Evolutionary conservation across 2,797 vertebrate genomes (phyloP), one percentile per base, ranked within the genome.

Genomic region (Channa striata): DNA sequence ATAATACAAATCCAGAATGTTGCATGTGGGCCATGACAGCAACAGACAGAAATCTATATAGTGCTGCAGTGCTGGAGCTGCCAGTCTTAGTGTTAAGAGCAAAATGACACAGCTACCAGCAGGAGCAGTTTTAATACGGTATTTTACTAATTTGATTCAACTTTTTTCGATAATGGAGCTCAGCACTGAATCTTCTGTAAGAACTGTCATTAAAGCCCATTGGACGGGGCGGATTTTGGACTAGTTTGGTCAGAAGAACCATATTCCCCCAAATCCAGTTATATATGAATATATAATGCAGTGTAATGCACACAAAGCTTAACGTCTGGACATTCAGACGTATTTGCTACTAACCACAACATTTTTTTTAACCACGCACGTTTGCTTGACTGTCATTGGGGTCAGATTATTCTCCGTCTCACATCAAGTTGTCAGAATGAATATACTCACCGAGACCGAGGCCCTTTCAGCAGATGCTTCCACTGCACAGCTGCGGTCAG

Each of bases 401-500:
- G 25, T 37, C 12, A 50, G 12, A 21, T 54, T 40, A 34, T 49
- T 49, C 20, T 50, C 11, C 14, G 5, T 43, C n/a, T 62, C 21
- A 2, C n/a, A 21, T 37, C 6, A 33, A 43, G 37, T 20, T 19
- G n/a, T 73, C 23, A 11, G 43, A 17, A 34, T 66, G 53, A 63
- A 40, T 17, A 3, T 44, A 9, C 37, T 12, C 48, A 74, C 56
- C 16, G 43, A 51, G 39, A 47, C 71, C 25, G 25, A 25, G 59
- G 9, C n/a, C 7, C 20, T 71, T 34, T 10, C 50, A 52, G 67
- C 30, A 44, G 14, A 48, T 42, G 54, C 71, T n/a, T 79, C 40
- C 48, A 14, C 37, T 47, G 39, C 59, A 72, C 73, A 74, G 70
- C 69, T 79, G 71, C 66, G 74, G 48, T 25, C 48, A 7, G 11